phyloP scores from a whole-genome alignment of 1,140 invertebrate species.

The Eumeta japonica region DNA sequence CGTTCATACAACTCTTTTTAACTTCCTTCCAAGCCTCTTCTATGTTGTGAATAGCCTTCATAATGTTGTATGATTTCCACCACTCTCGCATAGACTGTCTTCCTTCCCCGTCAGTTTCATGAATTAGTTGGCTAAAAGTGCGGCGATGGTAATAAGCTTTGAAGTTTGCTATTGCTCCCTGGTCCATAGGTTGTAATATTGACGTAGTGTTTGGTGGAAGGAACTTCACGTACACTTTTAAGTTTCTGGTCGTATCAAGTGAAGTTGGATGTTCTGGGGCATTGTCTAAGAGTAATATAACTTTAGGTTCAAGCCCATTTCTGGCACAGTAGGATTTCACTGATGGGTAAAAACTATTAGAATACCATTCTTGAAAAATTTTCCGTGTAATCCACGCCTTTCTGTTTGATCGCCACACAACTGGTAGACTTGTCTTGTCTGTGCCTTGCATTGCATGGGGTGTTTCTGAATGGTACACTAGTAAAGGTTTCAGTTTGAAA shows the following conservation, averaged over 20 bases:
- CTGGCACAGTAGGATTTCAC: conserved; percentile 19
- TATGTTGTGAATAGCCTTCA: conserved; percentile 18
- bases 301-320: conserved; percentile 19
- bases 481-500: conserved; percentile 45
- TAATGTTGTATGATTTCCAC: conserved; percentile 16
- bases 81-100: conserved; percentile 9
- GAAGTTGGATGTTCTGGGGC: conserved; percentile 19
- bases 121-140: conserved; percentile 15
- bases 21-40: conserved; percentile 18
- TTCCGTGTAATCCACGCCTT: conserved; percentile 41
- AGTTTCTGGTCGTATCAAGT: conserved; percentile 11
- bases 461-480: conserved; percentile 42
- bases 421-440: conserved; percentile 28
- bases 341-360: conserved; percentile 22
- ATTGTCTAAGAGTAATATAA: conserved; percentile 27
- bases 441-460: conserved; percentile 32
- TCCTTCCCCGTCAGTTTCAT: conserved; percentile 10
- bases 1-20: conserved; percentile 11
- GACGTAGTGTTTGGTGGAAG: conserved; percentile 29
- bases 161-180: conserved; percentile 34
- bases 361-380: conserved; percentile 37
- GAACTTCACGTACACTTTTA: conserved; percentile 20
- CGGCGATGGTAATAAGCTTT: conserved; percentile 32
- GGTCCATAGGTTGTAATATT: conserved; percentile 36
- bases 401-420: conserved; percentile 39